phyloP scores from a whole-genome alignment of 2,888 invertebrate species.

The Scaptodrosophila latifasciaeformis region DNA sequence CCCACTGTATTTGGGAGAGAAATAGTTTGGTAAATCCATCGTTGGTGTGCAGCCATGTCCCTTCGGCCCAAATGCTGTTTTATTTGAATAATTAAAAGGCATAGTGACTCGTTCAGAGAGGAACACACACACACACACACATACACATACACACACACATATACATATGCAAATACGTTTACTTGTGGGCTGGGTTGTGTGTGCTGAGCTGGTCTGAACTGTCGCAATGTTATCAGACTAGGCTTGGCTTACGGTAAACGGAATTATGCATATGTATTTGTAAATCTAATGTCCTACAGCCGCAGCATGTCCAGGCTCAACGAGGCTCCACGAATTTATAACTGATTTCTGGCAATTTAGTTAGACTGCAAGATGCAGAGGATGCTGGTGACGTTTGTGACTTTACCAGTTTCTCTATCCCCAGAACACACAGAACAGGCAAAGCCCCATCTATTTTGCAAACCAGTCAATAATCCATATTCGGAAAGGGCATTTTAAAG shows the following conservation, averaged over 20 bases:
- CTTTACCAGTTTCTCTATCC: slow-evolving; percentile 1
- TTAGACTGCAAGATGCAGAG: slow-evolving; percentile 52
- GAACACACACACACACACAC: slow-evolving; percentile 9
- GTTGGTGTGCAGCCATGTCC: slow-evolving; percentile 10
- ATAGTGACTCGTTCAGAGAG: slow-evolving; percentile 18
- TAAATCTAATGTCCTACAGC: slow-evolving; percentile 56
- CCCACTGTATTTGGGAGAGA: no score
- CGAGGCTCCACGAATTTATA: slow-evolving; percentile 55
- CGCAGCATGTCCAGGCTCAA: not conserved
- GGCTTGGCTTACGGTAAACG: slow-evolving; percentile 47
- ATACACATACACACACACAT: slow-evolving; percentile 2
- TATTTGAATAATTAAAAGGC: slow-evolving; percentile 63
- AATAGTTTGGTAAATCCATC: no score
- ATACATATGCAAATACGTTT: slow-evolving; percentile 4
- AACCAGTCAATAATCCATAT: slow-evolving; percentile 14
- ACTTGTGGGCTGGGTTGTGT: not conserved
- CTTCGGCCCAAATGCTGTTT: slow-evolving; percentile 49
- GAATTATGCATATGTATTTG: slow-evolving; percentile 70
- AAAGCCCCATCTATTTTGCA: slow-evolving; percentile 46
- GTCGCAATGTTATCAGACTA: slow-evolving; percentile 41
- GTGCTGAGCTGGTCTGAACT: no score
- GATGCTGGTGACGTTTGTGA: slow-evolving; percentile 26
- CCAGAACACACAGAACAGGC: slow-evolving; percentile 4
- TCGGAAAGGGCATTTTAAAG: slow-evolving; percentile 3
- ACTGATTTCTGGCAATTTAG: slow-evolving; percentile 68